phyloP scores from a whole-genome alignment of 30 jellyfish, hydroid and myxozoan genomes.

The Turritopsis dohrnii region DNA sequence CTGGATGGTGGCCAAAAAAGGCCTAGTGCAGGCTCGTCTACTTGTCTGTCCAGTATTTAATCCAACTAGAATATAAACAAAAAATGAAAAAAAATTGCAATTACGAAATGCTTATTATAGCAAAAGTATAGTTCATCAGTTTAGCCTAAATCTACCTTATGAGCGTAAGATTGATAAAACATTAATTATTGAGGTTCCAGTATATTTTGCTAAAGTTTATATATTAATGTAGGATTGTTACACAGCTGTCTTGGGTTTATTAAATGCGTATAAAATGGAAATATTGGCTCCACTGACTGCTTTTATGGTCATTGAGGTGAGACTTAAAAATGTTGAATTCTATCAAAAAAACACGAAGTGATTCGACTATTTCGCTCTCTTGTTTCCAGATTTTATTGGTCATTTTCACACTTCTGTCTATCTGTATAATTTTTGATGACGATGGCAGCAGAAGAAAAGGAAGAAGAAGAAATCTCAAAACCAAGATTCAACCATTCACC shows the following conservation, averaged over 20 bases:
- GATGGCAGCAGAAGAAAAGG: background rate
- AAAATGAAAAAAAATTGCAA: too few species aligned
- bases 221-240: background rate
- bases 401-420: background rate
- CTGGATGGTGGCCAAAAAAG: too few species aligned
- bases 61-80: too few species aligned
- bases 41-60: too few species aligned
- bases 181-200: too few species aligned
- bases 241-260: background rate
- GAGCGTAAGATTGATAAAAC: too few species aligned
- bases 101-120: too few species aligned
- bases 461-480: background rate
- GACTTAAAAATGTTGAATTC: background rate
- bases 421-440: background rate
- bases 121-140: too few species aligned
- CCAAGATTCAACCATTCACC: background rate
- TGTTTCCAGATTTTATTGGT: background rate
- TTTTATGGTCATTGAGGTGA: background rate
- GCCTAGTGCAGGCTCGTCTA: too few species aligned
- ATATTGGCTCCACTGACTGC: background rate
- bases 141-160: too few species aligned
- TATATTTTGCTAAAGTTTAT: too few species aligned
- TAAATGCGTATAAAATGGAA: background rate
- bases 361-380: background rate
- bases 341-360: too few species aligned